Evolutionary conservation across 23 tunicate species (phyloP), one percentile per base, ranked within the genome.

Genomic region (Pegea sp.): DNA sequence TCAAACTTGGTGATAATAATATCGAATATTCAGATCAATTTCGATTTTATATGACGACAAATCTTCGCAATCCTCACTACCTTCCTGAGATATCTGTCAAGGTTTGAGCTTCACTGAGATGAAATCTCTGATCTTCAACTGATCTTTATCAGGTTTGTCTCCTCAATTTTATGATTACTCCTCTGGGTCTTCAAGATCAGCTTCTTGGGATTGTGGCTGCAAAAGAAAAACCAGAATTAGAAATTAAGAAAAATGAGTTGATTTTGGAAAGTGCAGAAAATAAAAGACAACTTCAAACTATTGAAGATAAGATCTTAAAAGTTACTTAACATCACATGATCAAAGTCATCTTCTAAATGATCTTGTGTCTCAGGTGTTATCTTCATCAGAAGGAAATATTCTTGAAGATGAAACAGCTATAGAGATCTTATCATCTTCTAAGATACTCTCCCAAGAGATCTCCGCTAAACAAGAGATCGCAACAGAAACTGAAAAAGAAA

Each of bases 121-220:
- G 11, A 11, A 38, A 8, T 8, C 46, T 38, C 16, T 8, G 16
- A 38, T 38, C 11, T 8, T 16, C 16, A 8, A 38, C 46, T 16
- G 46, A 38, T 38, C 11, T 8, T 25, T 42, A 29, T 2, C 66
- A 81, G 93, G 96, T 86, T 29, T 86, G 96, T 52, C 64, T 86
- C 49, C 77, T 86, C 53, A 86, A 86, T 68, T 86, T 86, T 62
- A 86, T 86, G 96, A 86, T 86, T 71, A 86, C 96, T 46, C 86
- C 96, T 0, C 77, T 74, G 8, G 96, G 96, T 23, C 66, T 86
- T 3, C 86, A 74, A 66, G 96, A 86, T 49, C 96, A 86, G 62
- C 77, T 86, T 34, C 96, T 86, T 29, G 86, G 96, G 19, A 86
- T 86, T 43, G 96, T 86, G 48, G 86, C 96, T 0, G 96, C 86